Evolutionary conservation across 2,797 vertebrate species (phyloP).

Genomic region (Sciurus vulgaris): DNA sequence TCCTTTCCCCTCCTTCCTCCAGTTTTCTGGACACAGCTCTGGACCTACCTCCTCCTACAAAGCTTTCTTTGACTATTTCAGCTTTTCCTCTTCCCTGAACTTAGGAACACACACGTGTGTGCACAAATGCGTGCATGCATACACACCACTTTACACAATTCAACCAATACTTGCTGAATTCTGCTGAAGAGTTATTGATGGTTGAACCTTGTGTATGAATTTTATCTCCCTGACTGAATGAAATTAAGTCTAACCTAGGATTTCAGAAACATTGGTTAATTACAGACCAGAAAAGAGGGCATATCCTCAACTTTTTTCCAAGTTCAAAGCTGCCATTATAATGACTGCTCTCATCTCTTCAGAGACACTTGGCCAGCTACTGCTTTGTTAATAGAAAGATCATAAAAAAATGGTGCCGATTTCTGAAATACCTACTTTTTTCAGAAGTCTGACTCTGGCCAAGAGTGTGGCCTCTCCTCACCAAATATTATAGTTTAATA

Average conservation of each 20-base stretch:
- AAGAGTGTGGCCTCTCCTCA: slow-evolving; percentile 6
- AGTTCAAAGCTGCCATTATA: neutral
- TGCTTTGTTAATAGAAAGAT: neutral
- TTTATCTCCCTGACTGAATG: neutral
- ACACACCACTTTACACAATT: neutral
- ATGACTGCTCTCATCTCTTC: neutral
- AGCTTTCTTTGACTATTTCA: neutral
- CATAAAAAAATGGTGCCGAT: neutral
- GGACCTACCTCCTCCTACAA: neutral
- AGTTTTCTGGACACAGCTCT: neutral
- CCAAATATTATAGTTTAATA: slow-evolving; percentile 65
- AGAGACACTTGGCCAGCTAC: neutral
- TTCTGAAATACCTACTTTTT: slow-evolving; percentile 15
- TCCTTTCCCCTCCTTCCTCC: neutral
- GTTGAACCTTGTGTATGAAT: neutral
- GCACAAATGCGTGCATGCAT: neutral
- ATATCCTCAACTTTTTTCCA: neutral
- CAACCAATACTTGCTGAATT: neutral
- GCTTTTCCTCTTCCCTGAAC: neutral
- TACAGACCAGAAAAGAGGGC: neutral
- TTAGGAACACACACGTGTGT: neutral
- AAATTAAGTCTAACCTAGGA: neutral
- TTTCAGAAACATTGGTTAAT: neutral
- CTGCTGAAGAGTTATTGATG: neutral
- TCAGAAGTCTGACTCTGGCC: slow-evolving; percentile 22